Evolutionary conservation across 2,888 invertebrate species (phyloP).

Genomic region (Yponomeuta sedellus): DNA sequence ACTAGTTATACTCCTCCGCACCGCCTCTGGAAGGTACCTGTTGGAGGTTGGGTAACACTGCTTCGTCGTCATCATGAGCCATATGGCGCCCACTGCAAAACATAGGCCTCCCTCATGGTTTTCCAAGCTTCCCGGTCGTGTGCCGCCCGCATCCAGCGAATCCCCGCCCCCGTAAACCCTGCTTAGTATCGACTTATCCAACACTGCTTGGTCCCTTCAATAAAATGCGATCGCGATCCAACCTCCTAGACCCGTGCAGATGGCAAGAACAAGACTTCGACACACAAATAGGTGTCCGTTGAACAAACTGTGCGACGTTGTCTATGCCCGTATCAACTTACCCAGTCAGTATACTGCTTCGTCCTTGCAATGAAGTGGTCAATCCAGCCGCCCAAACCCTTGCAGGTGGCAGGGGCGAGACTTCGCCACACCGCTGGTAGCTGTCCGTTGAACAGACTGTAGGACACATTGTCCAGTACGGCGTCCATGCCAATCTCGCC

Average conservation of each 20-base stretch:
- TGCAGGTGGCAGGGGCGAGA: conserved; percentile 90
- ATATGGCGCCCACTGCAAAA: too few relatives aligned
- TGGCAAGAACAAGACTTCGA: conserved; percentile 67
- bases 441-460: conserved; percentile 89
- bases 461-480: conserved; percentile 87
- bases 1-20: too few relatives aligned
- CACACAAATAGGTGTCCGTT: conserved; percentile 81
- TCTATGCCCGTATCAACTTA: conserved; percentile 33
- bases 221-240: conserved; percentile 92
- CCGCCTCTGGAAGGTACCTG: too few relatives aligned
- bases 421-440: conserved; percentile 88
- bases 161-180: too few relatives aligned
- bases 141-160: too few relatives aligned
- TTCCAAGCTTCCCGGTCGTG: too few relatives aligned
- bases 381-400: conserved; percentile 92
- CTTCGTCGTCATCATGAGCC: too few relatives aligned
- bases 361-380: conserved; percentile 86
- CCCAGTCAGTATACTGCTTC: conserved; percentile 86
- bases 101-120: too few relatives aligned
- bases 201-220: conserved; percentile 82
- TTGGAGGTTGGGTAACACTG: too few relatives aligned
- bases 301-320: conserved; percentile 85
- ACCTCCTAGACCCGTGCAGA: conserved; percentile 91
- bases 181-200: conserved; percentile 76
- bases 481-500: conserved; percentile 96